A percentile compares a stretch with the other conserved stretches of the same genome.
These are phyloP conservation scores for Neotoxoptera formosana DNA, from an alignment of 1,140 invertebrate genomes.

Conservation along the genomic window DNA sequence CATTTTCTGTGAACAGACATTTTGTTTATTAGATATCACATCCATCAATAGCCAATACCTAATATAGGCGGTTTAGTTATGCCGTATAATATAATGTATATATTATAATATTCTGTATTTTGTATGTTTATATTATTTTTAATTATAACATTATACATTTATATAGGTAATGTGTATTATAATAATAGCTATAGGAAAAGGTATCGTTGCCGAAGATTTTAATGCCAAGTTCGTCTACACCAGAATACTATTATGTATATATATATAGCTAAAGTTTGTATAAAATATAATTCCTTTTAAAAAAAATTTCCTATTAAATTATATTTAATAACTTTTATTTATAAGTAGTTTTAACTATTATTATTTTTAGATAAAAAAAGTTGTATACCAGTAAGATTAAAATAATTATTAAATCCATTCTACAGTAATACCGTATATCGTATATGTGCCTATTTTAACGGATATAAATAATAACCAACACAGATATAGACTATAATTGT, in stretches of 20 bases:
- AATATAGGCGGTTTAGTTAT: background rate
- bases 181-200: no score
- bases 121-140: background rate
- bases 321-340: background rate
- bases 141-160: background rate
- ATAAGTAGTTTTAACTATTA: background rate
- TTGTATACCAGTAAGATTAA: background rate
- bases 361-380: background rate
- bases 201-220: no score
- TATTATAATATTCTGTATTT: background rate
- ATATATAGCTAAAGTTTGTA: no score
- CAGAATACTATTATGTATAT: background rate
- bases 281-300: no score
- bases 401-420: background rate
- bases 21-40: background rate
- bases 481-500: background rate
- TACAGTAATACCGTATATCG: background rate
- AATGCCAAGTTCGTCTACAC: background rate
- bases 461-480: background rate
- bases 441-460: background rate
- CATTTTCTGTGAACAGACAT: constrained; percentile 51
- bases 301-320: no score
- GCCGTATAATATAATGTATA: background rate
- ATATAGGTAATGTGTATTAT: no score
- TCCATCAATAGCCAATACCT: background rate